These are phyloP conservation scores for Proteles cristata DNA, from an alignment of 2,113 vertebrate genomes.

Conservation along the genomic window DNA sequence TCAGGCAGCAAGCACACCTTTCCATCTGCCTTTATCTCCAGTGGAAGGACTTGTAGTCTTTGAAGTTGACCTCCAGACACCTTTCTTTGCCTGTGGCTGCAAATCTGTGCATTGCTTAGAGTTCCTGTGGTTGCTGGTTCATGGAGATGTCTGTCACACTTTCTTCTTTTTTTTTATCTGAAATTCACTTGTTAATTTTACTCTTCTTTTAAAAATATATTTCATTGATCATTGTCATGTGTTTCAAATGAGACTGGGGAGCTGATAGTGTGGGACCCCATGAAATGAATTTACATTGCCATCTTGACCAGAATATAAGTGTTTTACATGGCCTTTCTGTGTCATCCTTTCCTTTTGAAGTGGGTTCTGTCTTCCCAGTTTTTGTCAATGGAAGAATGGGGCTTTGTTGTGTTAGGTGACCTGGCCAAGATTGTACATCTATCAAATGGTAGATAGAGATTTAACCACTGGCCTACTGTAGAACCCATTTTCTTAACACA, in stretches of 20 bases:
- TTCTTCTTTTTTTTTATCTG: neutral
- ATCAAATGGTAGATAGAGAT: neutral
- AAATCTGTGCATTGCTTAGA: neutral
- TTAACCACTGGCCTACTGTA: neutral
- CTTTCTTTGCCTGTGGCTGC: neutral
- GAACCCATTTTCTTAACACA: neutral
- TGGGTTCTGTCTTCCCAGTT: neutral
- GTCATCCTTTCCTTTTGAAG: neutral
- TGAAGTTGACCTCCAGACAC: neutral
- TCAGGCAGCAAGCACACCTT: neutral
- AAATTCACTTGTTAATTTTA: constrained; percentile 8
- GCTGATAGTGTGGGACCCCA: neutral
- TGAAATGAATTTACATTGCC: neutral
- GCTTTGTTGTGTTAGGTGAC: neutral
- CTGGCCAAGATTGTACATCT: neutral
- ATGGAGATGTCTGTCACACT: neutral
- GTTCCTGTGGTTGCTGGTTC: neutral
- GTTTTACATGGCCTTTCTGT: neutral
- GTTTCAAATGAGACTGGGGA: neutral
- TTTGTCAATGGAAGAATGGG: neutral
- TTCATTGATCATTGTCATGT: neutral
- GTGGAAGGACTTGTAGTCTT: neutral
- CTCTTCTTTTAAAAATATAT: neutral
- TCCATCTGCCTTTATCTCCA: neutral
- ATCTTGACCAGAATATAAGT: neutral